A percentile compares a stretch with the other conserved stretches of the same genome.
Evolutionary conservation across 1,140 invertebrate species (phyloP).

Genomic region (Hestina assimilis): DNA sequence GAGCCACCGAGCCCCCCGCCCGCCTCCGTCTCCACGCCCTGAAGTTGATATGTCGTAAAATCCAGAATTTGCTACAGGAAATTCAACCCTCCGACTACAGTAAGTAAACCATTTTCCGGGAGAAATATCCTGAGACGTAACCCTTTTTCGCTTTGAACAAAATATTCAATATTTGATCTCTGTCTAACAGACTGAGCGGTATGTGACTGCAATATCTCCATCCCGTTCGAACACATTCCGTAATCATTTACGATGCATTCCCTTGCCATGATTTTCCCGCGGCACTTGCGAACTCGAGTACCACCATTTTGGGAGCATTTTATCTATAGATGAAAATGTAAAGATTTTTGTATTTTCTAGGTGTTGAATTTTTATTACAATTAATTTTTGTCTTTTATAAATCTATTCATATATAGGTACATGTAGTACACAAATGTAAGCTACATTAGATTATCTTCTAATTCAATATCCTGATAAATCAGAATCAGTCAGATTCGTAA

Average conservation of each 20-base stretch:
- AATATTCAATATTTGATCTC: conserved; percentile 77
- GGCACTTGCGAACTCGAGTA: conserved; percentile 60
- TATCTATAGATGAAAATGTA: conserved; percentile 17
- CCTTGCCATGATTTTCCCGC: conserved; percentile 75
- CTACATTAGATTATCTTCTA: too few species aligned
- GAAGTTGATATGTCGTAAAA: conserved; percentile 45
- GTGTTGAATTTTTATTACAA: background rate
- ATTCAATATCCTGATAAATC: too few species aligned
- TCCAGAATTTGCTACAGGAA: conserved; percentile 25
- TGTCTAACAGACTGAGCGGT: conserved; percentile 71
- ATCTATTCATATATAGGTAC: too few species aligned
- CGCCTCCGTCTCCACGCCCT: conserved; percentile 26
- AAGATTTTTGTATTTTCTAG: background rate
- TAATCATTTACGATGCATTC: conserved; percentile 78
- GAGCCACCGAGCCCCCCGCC: conserved; percentile 65
- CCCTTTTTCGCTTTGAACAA: conserved; percentile 41
- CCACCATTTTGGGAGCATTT: conserved; percentile 50
- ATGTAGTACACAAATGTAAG: too few species aligned
- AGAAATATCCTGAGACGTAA: conserved; percentile 32
- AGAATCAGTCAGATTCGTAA: background rate
- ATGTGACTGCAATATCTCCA: conserved; percentile 66
- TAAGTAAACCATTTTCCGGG: conserved; percentile 49
- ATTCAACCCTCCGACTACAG: conserved; percentile 43
- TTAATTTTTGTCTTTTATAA: background rate
- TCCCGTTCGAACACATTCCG: conserved; percentile 70